These are phyloP conservation scores for Serrognathus titanus DNA, from an alignment of 2,888 invertebrate species.

Conservation along the genomic window DNA sequence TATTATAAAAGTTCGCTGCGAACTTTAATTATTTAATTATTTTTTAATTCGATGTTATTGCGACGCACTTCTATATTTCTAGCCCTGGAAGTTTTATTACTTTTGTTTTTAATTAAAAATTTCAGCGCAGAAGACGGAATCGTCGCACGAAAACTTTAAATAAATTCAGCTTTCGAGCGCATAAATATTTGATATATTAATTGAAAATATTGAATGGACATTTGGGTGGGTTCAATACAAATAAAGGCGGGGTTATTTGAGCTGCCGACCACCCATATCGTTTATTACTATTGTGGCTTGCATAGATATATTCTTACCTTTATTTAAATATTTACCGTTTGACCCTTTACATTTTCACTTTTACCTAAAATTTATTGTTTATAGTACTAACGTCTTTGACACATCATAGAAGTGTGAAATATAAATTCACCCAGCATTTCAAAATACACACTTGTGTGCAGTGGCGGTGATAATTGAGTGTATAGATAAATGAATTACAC, in stretches of 20 bases:
- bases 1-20: conserved; percentile 39
- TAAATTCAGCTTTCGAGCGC: neutral
- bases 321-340: conserved; percentile 19
- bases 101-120: conserved; percentile 34
- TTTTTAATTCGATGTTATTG: conserved; percentile 41
- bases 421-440: no score
- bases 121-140: conserved; percentile 21
- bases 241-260: conserved; percentile 41
- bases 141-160: conserved; percentile 7
- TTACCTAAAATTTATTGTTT: neutral
- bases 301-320: conserved; percentile 15
- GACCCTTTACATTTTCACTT: conserved; percentile 12
- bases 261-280: conserved; percentile 38
- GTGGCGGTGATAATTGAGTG: no score
- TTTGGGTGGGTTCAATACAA: conserved; percentile 40
- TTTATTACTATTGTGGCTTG: conserved; percentile 26
- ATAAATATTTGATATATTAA: conserved; percentile 40
- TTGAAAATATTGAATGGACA: conserved; percentile 36
- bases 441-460: no score
- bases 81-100: conserved; percentile 35
- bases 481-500: no score
- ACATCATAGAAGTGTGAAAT: no score
- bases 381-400: neutral
- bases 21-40: conserved; percentile 43
- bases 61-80: conserved; percentile 31